phyloP scores from a whole-genome alignment of 2,113 vertebrate species.

The Centropristis striata region DNA sequence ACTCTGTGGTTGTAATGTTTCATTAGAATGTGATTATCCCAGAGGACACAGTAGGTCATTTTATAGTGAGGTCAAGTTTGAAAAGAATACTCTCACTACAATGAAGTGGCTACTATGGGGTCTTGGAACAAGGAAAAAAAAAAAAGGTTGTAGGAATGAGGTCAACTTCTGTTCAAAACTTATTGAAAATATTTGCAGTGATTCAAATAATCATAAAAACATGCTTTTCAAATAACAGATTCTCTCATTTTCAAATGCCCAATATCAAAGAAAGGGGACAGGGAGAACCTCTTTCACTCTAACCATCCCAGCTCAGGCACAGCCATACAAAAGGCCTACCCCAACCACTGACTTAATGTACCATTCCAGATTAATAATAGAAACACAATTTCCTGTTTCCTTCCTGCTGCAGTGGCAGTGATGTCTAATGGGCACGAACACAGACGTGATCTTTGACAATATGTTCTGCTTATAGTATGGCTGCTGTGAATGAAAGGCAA shows the following conservation, averaged over 20 bases:
- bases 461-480: not conserved
- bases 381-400: constrained; percentile 44
- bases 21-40: too few relatives aligned
- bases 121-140: too few relatives aligned
- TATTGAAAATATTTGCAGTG: not conserved
- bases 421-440: constrained; percentile 29
- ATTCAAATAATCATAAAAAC: not conserved
- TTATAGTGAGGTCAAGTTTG: too few relatives aligned
- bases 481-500: not conserved
- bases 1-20: too few relatives aligned
- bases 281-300: constrained; percentile 4
- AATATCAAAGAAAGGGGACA: not conserved
- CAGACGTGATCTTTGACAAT: constrained; percentile 22
- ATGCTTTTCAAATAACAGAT: constrained; percentile 7
- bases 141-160: too few relatives aligned
- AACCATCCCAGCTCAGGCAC: not conserved
- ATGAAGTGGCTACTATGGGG: too few relatives aligned
- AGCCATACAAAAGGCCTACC: constrained; percentile 31
- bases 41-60: too few relatives aligned
- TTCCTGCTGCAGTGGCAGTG: constrained; percentile 26
- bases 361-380: constrained; percentile 55
- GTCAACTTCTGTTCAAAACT: not conserved
- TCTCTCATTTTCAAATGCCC: not conserved
- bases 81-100: too few relatives aligned
- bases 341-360: constrained; percentile 36